Evolutionary conservation across 1,140 invertebrate genomes (phyloP), one percentile per base, ranked within the genome.

Genomic region (Ceratitis capitata): DNA sequence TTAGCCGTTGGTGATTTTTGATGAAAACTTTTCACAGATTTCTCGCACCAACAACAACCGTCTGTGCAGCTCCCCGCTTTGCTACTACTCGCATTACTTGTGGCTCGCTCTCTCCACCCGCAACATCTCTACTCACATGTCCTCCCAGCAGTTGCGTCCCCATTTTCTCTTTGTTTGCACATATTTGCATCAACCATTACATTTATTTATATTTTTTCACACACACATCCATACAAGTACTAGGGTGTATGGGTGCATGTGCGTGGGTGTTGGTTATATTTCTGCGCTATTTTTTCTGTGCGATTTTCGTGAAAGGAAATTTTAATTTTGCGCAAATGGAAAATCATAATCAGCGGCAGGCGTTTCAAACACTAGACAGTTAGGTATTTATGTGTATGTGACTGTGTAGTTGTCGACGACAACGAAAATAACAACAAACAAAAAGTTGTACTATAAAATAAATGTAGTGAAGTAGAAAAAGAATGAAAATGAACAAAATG

Each of bases 261-360:
- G 51, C 9, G n/a, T n/a, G 51, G 16, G 51, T 56, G n/a, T n/a
- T n/a, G n/a, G n/a, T 35, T 2, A 26, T 61, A 5, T 61, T 26
- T 42, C 45, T 45, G 14, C 32, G 29, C 69, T 78, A 45, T 35
- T 78, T 45, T n/a, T 78, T 84, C 86, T 87, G 87, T 87, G n/a
- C n/a, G 85, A 74, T 49, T 58, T 83, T 58, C 89, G 88, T 87
- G 87, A 84, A 42, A 58, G 83, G 49, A 84, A 87, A 90, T 90
- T 90, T 90, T 90, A 90, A 90, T 90, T 90, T 90, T 90, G 89
- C 86, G 86, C 89, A 90, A 90, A 90, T 90, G 89, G 89, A 90
- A 90, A 90, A 90, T 90, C 90, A 90, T 90, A 90, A 90, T 90
- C 89, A 90, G 69, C n/a, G 69, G 69, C 69, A 32, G 69, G 69